Evolutionary conservation across 2,888 invertebrate genomes (phyloP), one percentile per base, ranked within the genome.

Genomic region (Archips crataeganus): DNA sequence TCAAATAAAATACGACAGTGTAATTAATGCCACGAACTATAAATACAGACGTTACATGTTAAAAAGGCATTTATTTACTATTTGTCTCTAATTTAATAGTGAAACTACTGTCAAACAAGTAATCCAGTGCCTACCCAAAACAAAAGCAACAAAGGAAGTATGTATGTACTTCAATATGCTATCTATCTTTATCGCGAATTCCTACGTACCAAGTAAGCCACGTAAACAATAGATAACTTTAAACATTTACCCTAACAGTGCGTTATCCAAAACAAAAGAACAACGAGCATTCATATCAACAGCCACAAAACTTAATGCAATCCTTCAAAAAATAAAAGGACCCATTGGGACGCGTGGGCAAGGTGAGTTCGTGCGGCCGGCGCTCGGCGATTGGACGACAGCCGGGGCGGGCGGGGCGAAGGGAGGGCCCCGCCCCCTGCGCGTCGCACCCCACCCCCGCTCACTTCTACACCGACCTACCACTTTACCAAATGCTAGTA

Each of bases 301-400:
- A 36, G 11, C 59, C 49, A 59, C 63, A 69, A 64, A 70, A 81
- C 57, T 54, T 54, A 80, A 75, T 62, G 49, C 66, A 72, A 60
- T 71, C 60, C 65, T 57, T 70, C 49, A 70, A 70, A 76, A 67
- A 75, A 71, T 75, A 91, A 91, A 90, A 88, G 88, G 87, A 85
- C 84, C 82, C 80, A 79, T 86, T 89, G 92, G 92, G 92, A 92
- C 94, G 94, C 88, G 87, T 89, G 86, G 88, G 87, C 93, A 93
- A 94, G 91, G 94, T 94, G 85, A 91, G 87, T 85, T 90, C 93
- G 90, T 86, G 81, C 87, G 87, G 86, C 78, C 84, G 89, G 77
- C 77, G 87, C 79, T 83, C 88, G 77, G 82, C 83, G 86, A 94
- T 94, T 94, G 94, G 94, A 80, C 86, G 85, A 81, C 78, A 75